phyloP scores from a whole-genome alignment of 2,888 invertebrate genomes.

The Eupithecia subfuscata region DNA sequence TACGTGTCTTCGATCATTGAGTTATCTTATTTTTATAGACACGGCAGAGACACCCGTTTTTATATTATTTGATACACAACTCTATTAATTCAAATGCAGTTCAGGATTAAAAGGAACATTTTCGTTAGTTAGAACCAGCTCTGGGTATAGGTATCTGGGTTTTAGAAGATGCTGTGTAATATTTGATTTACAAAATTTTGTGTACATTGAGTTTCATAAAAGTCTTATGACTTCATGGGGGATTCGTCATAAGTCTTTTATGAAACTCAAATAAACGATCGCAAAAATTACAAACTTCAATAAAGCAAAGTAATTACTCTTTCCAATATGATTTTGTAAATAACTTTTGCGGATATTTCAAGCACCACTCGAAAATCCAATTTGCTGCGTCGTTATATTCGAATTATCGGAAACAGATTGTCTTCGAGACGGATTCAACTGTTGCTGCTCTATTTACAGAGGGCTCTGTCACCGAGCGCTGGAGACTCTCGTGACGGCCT shows the following conservation, averaged over 20 bases:
- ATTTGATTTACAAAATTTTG: neutral
- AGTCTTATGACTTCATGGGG: neutral
- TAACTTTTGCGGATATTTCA: slow-evolving; percentile 22
- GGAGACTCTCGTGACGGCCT: neutral
- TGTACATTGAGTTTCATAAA: too few species aligned
- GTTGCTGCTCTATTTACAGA: slow-evolving; percentile 27
- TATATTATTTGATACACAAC: too few species aligned
- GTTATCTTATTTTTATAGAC: too few species aligned
- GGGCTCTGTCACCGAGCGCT: slow-evolving; percentile 19
- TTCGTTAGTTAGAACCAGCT: too few species aligned
- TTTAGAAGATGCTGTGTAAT: neutral
- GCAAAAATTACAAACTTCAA: neutral
- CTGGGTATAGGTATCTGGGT: neutral
- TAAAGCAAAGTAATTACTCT: neutral
- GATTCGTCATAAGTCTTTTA: neutral
- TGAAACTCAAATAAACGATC: neutral
- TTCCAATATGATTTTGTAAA: slow-evolving; percentile 19
- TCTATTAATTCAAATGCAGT: neutral
- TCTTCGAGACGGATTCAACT: slow-evolving; percentile 37
- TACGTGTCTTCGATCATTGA: too few species aligned
- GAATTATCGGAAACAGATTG: slow-evolving; percentile 33
- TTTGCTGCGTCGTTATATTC: slow-evolving; percentile 32
- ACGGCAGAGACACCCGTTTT: too few species aligned
- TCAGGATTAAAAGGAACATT: too few species aligned
- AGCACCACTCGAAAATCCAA: slow-evolving; percentile 32